These are phyloP conservation scores for Vimba vimba DNA, from an alignment of 2,113 vertebrate genomes.

Conservation along the genomic window DNA sequence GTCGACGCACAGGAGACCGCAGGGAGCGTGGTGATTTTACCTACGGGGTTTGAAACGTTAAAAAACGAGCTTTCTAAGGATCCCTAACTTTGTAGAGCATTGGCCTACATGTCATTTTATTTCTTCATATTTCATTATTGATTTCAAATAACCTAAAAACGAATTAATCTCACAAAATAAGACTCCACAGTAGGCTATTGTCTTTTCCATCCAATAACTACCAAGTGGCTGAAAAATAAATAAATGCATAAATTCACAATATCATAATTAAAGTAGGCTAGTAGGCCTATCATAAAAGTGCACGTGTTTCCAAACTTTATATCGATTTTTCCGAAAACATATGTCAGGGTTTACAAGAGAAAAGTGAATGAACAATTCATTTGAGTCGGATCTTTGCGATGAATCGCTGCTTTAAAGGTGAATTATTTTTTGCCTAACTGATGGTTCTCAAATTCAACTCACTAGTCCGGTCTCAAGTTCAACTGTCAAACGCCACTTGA, in stretches of 20 bases:
- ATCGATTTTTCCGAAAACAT: neutral
- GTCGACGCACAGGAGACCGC: neutral
- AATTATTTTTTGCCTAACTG: neutral
- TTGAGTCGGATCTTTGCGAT: neutral
- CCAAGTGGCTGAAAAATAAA: neutral
- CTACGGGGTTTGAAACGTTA: neutral
- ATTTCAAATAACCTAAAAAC: neutral
- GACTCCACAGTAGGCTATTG: neutral
- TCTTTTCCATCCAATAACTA: neutral
- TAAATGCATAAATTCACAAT: neutral
- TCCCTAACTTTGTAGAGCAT: neutral
- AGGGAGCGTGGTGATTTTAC: slow-evolving; percentile 22
- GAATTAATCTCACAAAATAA: neutral
- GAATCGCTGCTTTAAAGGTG: neutral
- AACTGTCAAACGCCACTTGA: neutral
- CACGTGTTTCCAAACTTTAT: too few species aligned
- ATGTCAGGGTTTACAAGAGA: neutral
- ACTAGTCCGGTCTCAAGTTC: neutral
- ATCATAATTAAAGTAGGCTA: neutral
- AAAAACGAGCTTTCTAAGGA: neutral
- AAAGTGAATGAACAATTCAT: neutral
- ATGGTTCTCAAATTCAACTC: neutral
- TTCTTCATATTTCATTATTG: neutral
- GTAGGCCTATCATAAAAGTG: too few species aligned
- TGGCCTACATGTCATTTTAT: too few species aligned